Base-by-base conservation (phyloP, 2,113 vertebrate species). In the Siniperca chuatsi region DNA sequence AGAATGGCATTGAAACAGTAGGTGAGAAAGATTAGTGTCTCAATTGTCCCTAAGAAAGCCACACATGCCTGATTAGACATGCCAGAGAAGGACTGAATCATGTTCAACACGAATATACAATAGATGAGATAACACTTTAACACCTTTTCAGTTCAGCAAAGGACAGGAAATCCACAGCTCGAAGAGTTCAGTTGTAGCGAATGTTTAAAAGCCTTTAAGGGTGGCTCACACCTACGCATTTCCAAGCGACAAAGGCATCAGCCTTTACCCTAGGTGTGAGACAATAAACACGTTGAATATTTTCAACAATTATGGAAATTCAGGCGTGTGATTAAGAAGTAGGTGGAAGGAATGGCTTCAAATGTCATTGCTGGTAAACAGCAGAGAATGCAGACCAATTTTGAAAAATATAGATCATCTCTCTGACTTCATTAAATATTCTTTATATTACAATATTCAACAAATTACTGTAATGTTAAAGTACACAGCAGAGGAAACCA, bases 1-100 rank as follows among this genome's bases (percentile, higher is more conserved):
- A 93, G 83, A 91, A 90, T 83, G 67, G 83, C 82, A 94, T 92
- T 89, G 87, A 92, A 92, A 88, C 64, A 76, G 78, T 76, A 90
- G 88, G 77, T 86, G 79, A 78, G 74, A 74, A 58, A 87, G 91
- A 91, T 93, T 89, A 92, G 83, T 33, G 78, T 77, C 68, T 88
- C 83, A 87, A 69, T 93, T 81, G 82, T 67, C 60, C 46, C 52
- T 18, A 88, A 86, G 85, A 90, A 90, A 90, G 60, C 62, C 78
- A 84, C 44, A 44, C 54, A 62, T 75, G 42, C 68, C 83, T 75
- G 87, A 82, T 89, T 86, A 88, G 79, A 88, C 71, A 69, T 44
- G 50, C 40, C 67, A 40, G 57, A 67, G 52, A 58, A 64, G 48
- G 67, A 10, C 48, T 11, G 68, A 79, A 58, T 65, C 6, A 9